phyloP scores from a whole-genome alignment of 2,888 invertebrate genomes.

The Siphonodentalium dalli region DNA sequence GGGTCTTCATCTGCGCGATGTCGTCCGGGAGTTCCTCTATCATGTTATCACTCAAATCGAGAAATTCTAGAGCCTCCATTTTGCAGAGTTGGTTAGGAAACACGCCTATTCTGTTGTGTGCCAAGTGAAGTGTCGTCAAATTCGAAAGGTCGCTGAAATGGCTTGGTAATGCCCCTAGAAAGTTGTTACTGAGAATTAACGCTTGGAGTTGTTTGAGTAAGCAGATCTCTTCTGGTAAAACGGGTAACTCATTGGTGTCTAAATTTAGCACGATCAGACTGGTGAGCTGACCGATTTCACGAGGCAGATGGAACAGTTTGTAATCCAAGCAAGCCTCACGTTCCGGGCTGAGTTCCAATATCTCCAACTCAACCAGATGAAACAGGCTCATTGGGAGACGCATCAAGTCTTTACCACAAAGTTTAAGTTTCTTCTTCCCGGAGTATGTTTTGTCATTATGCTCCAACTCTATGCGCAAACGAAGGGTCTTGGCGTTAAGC shows the following conservation, averaged over 20 bases:
- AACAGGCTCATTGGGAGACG: slow-evolving; percentile 55
- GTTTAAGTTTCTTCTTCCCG: slow-evolving; percentile 56
- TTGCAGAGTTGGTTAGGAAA: slow-evolving; percentile 58
- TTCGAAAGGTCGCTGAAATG: slow-evolving; percentile 49
- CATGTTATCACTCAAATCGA: slow-evolving; percentile 65
- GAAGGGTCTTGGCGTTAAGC: slow-evolving; percentile 38
- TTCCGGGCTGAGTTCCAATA: slow-evolving; percentile 63
- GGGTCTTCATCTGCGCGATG: slow-evolving; percentile 56
- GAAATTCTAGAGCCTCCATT: slow-evolving; percentile 53
- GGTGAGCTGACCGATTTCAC: slow-evolving; percentile 50
- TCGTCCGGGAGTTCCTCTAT: slow-evolving; percentile 49
- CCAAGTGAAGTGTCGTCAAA: slow-evolving; percentile 58
- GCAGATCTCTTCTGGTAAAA: slow-evolving; percentile 56
- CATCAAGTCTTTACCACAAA: slow-evolving; percentile 57
- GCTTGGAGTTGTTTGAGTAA: slow-evolving; percentile 55
- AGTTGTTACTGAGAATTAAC: slow-evolving; percentile 63
- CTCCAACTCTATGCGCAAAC: slow-evolving; percentile 53
- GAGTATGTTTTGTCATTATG: slow-evolving; percentile 51
- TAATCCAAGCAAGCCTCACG: slow-evolving; percentile 61
- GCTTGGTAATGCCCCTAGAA: slow-evolving; percentile 46
- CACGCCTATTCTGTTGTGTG: slow-evolving; percentile 63
- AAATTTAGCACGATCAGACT: slow-evolving; percentile 59
- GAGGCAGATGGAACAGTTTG: slow-evolving; percentile 53
- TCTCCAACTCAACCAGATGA: slow-evolving; percentile 58
- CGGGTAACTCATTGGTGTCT: slow-evolving; percentile 60